These are phyloP conservation scores for Sinohyriopsis cumingii DNA, from an alignment of 2,888 invertebrate genomes.

Conservation along the genomic window DNA sequence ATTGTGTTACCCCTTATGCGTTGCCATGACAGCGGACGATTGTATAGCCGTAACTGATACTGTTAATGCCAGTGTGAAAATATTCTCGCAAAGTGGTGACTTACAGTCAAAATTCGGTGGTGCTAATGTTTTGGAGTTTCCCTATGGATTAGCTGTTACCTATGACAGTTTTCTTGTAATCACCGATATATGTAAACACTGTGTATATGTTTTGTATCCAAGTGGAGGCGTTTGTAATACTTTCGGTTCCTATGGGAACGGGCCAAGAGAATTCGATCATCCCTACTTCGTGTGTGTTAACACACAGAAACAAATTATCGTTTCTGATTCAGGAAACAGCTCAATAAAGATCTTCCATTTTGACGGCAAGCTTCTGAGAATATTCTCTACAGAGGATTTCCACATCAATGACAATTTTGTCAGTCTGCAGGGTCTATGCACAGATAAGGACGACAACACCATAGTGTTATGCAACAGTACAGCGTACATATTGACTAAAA, in stretches of 20 bases:
- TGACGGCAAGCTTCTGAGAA: slow-evolving; percentile 58
- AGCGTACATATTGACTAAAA: slow-evolving; percentile 63
- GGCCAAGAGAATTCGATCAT: slow-evolving; percentile 59
- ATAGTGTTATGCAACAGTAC: slow-evolving; percentile 63
- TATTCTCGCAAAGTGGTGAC: slow-evolving; percentile 57
- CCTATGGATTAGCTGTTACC: slow-evolving; percentile 61
- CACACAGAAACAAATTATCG: slow-evolving; percentile 62
- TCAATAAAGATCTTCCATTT: slow-evolving; percentile 66
- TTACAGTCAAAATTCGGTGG: slow-evolving; percentile 50
- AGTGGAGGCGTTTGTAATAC: slow-evolving; percentile 53
- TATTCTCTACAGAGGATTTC: slow-evolving; percentile 58
- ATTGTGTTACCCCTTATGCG: slow-evolving; percentile 63
- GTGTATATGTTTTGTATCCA: slow-evolving; percentile 57
- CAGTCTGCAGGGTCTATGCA: slow-evolving; percentile 59
- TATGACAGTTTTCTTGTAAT: slow-evolving; percentile 55
- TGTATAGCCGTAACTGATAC: slow-evolving; percentile 65
- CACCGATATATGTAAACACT: slow-evolving; percentile 65
- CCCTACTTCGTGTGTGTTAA: slow-evolving; percentile 66
- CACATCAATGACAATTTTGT: slow-evolving; percentile 60
- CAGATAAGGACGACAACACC: slow-evolving; percentile 63
- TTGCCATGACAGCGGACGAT: slow-evolving; percentile 62
- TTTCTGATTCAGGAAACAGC: slow-evolving; percentile 67
- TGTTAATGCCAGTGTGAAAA: slow-evolving; percentile 64
- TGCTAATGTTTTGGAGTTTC: slow-evolving; percentile 57
- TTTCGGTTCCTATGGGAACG: slow-evolving; percentile 65